These are phyloP conservation scores for Orthosia cruda DNA, from an alignment of 2,888 invertebrate genomes.

Conservation along the genomic window DNA sequence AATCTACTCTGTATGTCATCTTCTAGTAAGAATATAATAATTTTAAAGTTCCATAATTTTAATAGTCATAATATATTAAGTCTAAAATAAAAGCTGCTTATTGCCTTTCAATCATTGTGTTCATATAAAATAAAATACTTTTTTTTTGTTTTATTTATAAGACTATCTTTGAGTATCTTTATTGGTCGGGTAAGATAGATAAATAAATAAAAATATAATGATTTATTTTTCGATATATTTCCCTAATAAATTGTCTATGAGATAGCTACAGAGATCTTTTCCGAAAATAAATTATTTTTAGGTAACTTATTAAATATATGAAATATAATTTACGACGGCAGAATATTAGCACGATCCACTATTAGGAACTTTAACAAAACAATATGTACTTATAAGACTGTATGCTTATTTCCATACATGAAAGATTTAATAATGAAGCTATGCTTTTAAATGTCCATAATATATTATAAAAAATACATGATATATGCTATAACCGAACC, in stretches of 20 bases:
- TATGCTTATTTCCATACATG: constrained; percentile 41
- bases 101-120: constrained; percentile 58
- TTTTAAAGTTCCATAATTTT: constrained; percentile 56
- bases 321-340: constrained; percentile 63
- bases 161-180: constrained; percentile 52
- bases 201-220: constrained; percentile 61
- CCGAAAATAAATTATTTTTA: constrained; percentile 69
- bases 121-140: constrained; percentile 57
- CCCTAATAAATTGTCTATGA: constrained; percentile 56
- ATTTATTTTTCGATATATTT: constrained; percentile 57
- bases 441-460: constrained; percentile 51
- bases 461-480: constrained; percentile 64
- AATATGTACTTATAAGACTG: constrained; percentile 45
- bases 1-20: constrained; percentile 61
- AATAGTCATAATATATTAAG: constrained; percentile 49
- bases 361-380: constrained; percentile 70
- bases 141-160: constrained; percentile 42
- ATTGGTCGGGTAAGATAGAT: constrained; percentile 69
- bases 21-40: constrained; percentile 61
- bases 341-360: constrained; percentile 64
- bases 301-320: constrained; percentile 63
- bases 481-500: constrained; percentile 53
- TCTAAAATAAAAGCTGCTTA: constrained; percentile 61
- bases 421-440: constrained; percentile 58
- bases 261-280: constrained; percentile 69